These are phyloP conservation scores for Petrocephalus schoutedeni DNA, from an alignment of 2,797 vertebrate genomes.

Conservation along the genomic window DNA sequence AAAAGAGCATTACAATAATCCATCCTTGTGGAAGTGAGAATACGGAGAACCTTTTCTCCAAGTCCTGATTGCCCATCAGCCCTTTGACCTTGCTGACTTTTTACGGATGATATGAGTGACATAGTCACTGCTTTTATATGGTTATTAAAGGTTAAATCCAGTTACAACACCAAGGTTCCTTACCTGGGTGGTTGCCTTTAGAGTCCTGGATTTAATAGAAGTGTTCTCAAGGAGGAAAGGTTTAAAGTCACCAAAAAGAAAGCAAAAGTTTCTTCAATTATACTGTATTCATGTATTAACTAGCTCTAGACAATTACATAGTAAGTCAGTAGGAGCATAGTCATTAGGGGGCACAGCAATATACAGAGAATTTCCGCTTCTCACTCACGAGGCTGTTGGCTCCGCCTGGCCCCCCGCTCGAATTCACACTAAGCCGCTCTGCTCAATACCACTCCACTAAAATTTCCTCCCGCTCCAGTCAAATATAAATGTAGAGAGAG, in stretches of 20 bases:
- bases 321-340: neutral
- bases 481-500: too few species aligned
- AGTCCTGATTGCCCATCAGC: neutral
- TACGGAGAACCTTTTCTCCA: neutral
- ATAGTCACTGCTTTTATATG: neutral
- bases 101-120: neutral
- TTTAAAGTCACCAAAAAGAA: too few species aligned
- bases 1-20: neutral
- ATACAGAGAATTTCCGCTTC: too few species aligned
- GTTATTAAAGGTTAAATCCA: neutral
- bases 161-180: neutral
- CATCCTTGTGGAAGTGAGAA: neutral
- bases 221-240: too few species aligned
- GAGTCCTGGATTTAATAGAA: neutral
- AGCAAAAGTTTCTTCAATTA: too few species aligned
- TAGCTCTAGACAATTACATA: neutral
- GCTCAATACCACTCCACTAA: too few species aligned
- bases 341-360: neutral
- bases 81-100: neutral
- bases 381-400: too few species aligned
- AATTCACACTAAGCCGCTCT: too few species aligned
- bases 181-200: neutral
- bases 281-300: neutral
- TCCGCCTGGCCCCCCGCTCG: too few species aligned
- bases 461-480: too few species aligned